Evolutionary conservation across 2,113 vertebrate species (phyloP), one percentile per base, ranked within the genome.

Genomic region (Protobothrops mucrosquamatus): DNA sequence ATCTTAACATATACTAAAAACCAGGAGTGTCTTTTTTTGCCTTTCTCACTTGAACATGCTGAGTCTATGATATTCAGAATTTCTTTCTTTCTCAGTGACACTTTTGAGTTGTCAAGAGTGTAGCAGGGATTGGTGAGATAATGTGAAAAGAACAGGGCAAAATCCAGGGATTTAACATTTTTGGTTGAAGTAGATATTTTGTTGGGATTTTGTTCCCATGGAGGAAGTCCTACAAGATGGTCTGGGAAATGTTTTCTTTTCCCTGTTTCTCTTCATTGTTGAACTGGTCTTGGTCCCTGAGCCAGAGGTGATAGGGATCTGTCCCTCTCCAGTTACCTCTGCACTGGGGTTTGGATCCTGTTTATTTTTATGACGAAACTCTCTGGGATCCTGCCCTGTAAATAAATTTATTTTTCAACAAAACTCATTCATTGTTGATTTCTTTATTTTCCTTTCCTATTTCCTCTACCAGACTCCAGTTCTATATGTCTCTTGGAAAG

Each of bases 331-430:
- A 56, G 46, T 61, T 91, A 89, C 90, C 93, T 91, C 90, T 85
- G 56, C 69, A 92, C 46, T 64, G 91, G 93, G 93, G 87, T n/a
- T 57, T 43, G 93, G 87, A 89, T 61, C 87, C 54, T 85, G 86
- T 85, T 93, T 89, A 39, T 85, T 89, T 88, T 91, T 93, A 91
- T 59, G 90, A 89, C 0, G 91, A 59, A 54, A 64, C 91, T 92
- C 56, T 85, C 61, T 10, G 91, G 46, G 87, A 69, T 92, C 93
- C 93, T 92, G 55, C 93, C 93, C 93, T 93, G 91, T 93, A 93
- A 92, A 93, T 93, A 93, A 92, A 93, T 93, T 89, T 93, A 93
- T 93, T 93, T 93, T 93, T 93, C 88, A 93, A 93, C 46, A 64
- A 93, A 91, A 91, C 11, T 43, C 39, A 81, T 20, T 85, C 0